Evolutionary conservation across 2,888 invertebrate species (phyloP).

Genomic region (Drosophila phalerata): DNA sequence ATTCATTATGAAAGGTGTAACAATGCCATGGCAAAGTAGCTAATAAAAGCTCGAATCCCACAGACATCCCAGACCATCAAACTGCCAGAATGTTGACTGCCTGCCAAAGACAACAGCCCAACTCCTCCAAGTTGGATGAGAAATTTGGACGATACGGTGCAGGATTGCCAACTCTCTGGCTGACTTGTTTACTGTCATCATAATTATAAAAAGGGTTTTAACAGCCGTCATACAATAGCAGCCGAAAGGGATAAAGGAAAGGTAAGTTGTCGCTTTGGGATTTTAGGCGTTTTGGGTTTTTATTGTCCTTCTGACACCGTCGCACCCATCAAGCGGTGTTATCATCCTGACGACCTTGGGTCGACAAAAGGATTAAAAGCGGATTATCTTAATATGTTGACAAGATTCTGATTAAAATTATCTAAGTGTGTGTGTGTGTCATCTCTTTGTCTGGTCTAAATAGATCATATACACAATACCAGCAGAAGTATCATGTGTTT

Average conservation of each 20-base stretch:
- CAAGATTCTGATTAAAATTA: conserved; percentile 75
- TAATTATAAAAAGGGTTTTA: conserved; percentile 80
- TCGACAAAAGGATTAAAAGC: conserved; percentile 80
- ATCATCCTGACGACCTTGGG: conserved; percentile 70
- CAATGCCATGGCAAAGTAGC: conserved; percentile 75
- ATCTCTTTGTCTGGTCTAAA: conserved; percentile 29
- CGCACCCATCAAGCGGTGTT: conserved; percentile 41
- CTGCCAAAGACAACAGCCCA: conserved; percentile 50
- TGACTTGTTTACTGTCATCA: conserved; percentile 78
- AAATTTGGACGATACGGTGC: not conserved
- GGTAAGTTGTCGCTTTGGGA: conserved; percentile 61
- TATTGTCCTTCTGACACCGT: conserved; percentile 51
- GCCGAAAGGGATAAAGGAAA: conserved; percentile 61
- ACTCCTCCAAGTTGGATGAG: conserved; percentile 3
- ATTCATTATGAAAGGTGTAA: conserved; percentile 76
- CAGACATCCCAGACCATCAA: conserved; percentile 2
- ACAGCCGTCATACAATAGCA: conserved; percentile 57
- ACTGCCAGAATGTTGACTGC: conserved; percentile 9
- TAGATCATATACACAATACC: conserved; percentile 10
- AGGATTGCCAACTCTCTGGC: conserved; percentile 29
- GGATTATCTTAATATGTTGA: conserved; percentile 82
- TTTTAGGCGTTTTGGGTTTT: conserved; percentile 50
- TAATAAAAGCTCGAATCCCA: conserved; percentile 71
- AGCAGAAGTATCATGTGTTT: conserved; percentile 23
- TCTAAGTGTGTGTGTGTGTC: conserved; percentile 25